Evolutionary conservation across 2,113 vertebrate genomes (phyloP).

Genomic region (Rhinopomastus cyanomelas): DNA sequence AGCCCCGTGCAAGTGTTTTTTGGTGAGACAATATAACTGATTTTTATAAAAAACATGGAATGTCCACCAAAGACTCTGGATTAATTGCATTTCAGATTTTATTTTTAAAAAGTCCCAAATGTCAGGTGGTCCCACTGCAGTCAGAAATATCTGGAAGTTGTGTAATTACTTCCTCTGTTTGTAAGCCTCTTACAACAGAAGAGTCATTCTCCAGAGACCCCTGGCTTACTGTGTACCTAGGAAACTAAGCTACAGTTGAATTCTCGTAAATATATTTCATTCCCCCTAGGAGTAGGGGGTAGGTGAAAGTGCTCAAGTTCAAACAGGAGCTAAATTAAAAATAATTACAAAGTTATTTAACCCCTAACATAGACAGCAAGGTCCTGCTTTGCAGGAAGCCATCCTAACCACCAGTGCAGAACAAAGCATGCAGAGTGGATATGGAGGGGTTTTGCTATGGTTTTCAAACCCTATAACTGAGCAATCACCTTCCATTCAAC

Average conservation of each 20-base stretch:
- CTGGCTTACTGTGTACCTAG: constrained; percentile 19
- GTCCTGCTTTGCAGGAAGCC: neutral
- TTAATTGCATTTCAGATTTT: neutral
- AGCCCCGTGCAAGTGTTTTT: neutral
- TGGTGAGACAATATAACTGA: neutral
- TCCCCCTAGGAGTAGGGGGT: neutral
- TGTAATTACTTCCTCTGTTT: constrained; percentile 18
- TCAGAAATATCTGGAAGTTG: constrained; percentile 25
- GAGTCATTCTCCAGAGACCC: constrained; percentile 29
- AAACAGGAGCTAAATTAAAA: constrained; percentile 18
- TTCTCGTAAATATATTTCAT: constrained; percentile 46
- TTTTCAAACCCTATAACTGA: neutral
- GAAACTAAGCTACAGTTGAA: constrained; percentile 41
- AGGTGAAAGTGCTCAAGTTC: constrained; percentile 25
- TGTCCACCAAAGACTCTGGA: neutral
- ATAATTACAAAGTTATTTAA: constrained; percentile 21
- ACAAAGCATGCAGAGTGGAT: neutral
- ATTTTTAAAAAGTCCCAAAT: neutral
- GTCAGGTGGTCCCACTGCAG: neutral
- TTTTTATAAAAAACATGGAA: neutral
- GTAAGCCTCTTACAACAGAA: constrained; percentile 38
- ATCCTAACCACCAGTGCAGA: neutral
- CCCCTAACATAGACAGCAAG: neutral
- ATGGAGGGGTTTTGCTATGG: neutral
- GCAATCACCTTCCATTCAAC: neutral